Evolutionary conservation across 2,888 invertebrate genomes (phyloP), one percentile per base, ranked within the genome.

Genomic region (Troilus luridus): DNA sequence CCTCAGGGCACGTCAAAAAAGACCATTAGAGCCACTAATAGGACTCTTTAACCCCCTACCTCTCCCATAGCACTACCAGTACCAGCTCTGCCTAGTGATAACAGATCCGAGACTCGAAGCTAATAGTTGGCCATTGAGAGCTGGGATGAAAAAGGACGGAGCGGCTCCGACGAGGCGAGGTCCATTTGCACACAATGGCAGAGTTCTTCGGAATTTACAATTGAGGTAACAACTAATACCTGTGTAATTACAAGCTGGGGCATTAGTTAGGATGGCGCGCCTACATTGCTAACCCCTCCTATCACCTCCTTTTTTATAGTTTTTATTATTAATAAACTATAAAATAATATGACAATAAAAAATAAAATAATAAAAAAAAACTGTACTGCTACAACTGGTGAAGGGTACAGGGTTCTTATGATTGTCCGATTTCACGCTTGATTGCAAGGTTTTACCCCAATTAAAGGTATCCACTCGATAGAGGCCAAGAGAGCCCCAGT

Each of bases 201-300:
- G 90, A 90, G 90, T 90, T 85, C 56, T n/a, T 58, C 56, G 90
- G 85, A 85, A 90, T 90, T 60, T 85, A 90, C 81, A 90, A 85
- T 81, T 60, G 27, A 90, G 56, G 64, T 56, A 85, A 90, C 90
- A 90, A 85, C 90, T 85, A 85, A 85, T 90, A 90, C 67, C 90
- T 41, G 58, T 90, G 90, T 90, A 90, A 90, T 90, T 90, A 90
- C 85, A 90, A 85, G 27, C 24, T 41, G 89, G 60, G 10, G 58
- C 60, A 88, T 60, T 88, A 88, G 81, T 81, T 54, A 81, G 54
- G 9, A 41, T 19, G 41, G 81, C 67, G 21, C 54, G 54, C 81
- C 54, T 81, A 19, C 62, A 62, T 62, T 62, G 62, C 62, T 62
- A 19, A 21, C 19, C 8, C 21, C 19, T 62, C 19, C 7, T 62